A percentile compares a stretch with the other conserved stretches of the same genome.
These are phyloP conservation scores for Metallyticus violacea DNA, from an alignment of 2,888 invertebrate species.

Conservation along the genomic window DNA sequence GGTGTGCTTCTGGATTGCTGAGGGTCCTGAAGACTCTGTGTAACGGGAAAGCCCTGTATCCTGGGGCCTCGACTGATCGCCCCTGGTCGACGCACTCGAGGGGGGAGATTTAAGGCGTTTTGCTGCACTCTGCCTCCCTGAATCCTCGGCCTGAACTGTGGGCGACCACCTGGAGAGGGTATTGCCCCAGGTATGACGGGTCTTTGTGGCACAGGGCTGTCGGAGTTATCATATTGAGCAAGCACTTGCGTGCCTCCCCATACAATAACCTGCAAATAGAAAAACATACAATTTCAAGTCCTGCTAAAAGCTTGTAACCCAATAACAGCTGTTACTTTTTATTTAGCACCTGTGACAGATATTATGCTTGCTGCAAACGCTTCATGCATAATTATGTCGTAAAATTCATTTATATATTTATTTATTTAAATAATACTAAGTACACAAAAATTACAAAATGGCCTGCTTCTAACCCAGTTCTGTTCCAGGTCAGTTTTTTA, in stretches of 20 bases:
- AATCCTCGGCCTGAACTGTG: neutral
- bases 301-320: no score
- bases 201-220: neutral
- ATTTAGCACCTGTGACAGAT: no score
- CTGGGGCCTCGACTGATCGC: neutral
- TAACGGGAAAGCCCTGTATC: neutral
- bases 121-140: neutral
- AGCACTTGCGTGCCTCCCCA: neutral
- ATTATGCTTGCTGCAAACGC: no score
- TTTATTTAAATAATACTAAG: no score
- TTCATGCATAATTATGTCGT: no score
- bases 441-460: no score
- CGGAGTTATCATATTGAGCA: constrained; percentile 5
- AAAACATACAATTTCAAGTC: neutral
- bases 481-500: no score
- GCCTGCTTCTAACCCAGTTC: no score
- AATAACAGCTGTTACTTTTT: no score
- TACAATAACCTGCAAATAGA: neutral
- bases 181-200: constrained; percentile 7
- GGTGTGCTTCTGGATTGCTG: neutral
- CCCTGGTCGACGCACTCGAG: constrained; percentile 2
- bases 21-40: neutral
- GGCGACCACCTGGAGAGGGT: neutral
- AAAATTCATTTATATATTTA: no score
- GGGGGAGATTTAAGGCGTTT: neutral